Evolutionary conservation across 1,140 invertebrate species (phyloP).

Genomic region (Bombus sylvicola): DNA sequence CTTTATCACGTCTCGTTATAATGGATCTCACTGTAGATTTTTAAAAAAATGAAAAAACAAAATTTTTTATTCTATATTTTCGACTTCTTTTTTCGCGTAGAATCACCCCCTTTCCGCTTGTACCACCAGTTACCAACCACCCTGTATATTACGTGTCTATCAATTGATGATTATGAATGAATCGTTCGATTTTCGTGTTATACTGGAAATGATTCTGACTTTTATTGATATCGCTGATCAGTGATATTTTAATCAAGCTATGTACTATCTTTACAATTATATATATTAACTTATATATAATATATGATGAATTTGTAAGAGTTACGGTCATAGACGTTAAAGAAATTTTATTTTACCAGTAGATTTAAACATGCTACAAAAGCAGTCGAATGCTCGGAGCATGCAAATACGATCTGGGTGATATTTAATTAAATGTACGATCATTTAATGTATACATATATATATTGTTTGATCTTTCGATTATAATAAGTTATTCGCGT

Average conservation of each 20-base stretch:
- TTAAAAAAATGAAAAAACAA: too few relatives aligned
- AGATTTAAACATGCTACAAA: slow-evolving; percentile 44
- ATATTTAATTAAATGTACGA: slow-evolving; percentile 50
- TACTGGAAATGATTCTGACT: slow-evolving; percentile 63
- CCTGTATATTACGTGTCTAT: background rate
- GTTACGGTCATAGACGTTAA: slow-evolving; percentile 40
- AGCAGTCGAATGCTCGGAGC: slow-evolving; percentile 2
- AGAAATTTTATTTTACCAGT: slow-evolving; percentile 48
- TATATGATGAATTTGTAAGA: slow-evolving; percentile 49
- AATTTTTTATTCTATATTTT: too few relatives aligned
- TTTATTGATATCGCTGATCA: slow-evolving; percentile 29
- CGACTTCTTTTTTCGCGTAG: too few relatives aligned
- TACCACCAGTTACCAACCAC: too few relatives aligned
- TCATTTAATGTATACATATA: slow-evolving; percentile 6
- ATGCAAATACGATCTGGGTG: slow-evolving; percentile 49
- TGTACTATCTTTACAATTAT: slow-evolving; percentile 22
- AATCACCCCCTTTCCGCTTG: too few relatives aligned
- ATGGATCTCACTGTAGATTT: too few relatives aligned
- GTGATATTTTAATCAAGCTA: slow-evolving; percentile 39
- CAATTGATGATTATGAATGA: slow-evolving; percentile 15
- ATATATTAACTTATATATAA: slow-evolving; percentile 16
- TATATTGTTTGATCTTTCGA: slow-evolving; percentile 20
- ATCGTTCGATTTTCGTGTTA: background rate
- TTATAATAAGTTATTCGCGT: slow-evolving; percentile 56
- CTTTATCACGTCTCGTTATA: too few relatives aligned